phyloP scores from a whole-genome alignment of 2,797 vertebrate species.

The Anniella stebbinsi region DNA sequence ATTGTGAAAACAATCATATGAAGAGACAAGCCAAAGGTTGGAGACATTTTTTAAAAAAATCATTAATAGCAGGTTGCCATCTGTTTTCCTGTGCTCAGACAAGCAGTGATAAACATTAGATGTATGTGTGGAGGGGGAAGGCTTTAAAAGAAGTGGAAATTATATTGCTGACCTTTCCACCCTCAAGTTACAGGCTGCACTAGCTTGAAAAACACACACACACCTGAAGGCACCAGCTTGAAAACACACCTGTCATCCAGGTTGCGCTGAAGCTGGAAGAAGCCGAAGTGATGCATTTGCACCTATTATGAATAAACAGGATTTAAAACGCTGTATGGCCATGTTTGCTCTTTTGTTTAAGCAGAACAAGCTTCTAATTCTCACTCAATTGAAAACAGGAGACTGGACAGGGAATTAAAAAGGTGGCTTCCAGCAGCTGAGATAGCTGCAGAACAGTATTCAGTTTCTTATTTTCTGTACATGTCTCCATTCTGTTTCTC shows the following conservation, averaged over 20 bases:
- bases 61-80: background rate
- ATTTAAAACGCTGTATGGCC: background rate
- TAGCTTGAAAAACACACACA: background rate
- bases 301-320: background rate
- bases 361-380: background rate
- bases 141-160: background rate
- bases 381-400: background rate
- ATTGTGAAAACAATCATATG: background rate
- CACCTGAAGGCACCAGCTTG: background rate
- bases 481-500: background rate
- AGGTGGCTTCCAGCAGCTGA: background rate
- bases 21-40: slow-evolving; percentile 8
- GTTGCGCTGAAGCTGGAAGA: background rate
- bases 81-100: background rate
- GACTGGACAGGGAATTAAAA: background rate
- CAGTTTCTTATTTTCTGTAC: background rate
- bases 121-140: background rate
- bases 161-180: background rate
- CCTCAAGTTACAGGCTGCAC: background rate
- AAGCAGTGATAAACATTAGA: background rate
- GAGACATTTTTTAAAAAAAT: background rate
- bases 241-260: background rate
- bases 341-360: background rate
- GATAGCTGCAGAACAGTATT: background rate
- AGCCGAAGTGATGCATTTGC: background rate